Base-by-base conservation (phyloP, 2,113 vertebrate genomes). In the Eupsittula cactorum region DNA sequence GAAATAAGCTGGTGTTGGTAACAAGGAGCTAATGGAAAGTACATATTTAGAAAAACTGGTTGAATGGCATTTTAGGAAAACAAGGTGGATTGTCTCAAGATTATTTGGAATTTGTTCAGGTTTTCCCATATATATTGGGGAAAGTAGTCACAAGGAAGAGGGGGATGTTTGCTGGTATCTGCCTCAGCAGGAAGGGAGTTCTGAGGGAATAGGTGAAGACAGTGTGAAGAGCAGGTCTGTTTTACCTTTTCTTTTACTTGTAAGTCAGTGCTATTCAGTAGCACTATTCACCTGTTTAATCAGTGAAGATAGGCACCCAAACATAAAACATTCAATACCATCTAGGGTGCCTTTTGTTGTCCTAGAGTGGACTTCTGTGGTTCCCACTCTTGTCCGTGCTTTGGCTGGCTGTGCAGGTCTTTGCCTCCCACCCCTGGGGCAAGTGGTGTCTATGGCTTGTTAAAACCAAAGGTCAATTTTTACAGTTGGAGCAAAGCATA, bases 1-100 rank as follows among this genome's bases (percentile, higher is more conserved):
- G 12, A 47, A 39, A 60, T 27, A 75, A 85, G 41, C 18, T 68
- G 44, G 14, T 85, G 27, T 23, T 69, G 57, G 16, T 82, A 73
- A 79, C 0, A 11, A 71, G 74, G 27, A 67, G 23, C 65, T 89
- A 24, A 62, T 8, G 74, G 67, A 84, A 92, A 77, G 65, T 21
- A 53, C 0, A 1, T 31, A 10, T 49, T 92, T 21, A 15, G 50
- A 53, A 88, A 77, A 53, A 28, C 0, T 9, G 27, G 18, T 41
- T 35, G 24, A 31, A 29, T 37, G 21, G 6, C 31, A 25, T 84
- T 82, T 68, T 55, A 27, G 71, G 42, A 82, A 84, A 84, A 42
- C 3, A 20, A 52, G 25, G 3, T 47, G 11, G 33, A 4, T 64
- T 79, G 23, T 91, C 27, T 85, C 62, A 33, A 46, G 53, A 29